A percentile compares a stretch with the other conserved stretches of the same genome.
Evolutionary conservation across 2,888 invertebrate species (phyloP).

Genomic region (Andrena praecox): DNA sequence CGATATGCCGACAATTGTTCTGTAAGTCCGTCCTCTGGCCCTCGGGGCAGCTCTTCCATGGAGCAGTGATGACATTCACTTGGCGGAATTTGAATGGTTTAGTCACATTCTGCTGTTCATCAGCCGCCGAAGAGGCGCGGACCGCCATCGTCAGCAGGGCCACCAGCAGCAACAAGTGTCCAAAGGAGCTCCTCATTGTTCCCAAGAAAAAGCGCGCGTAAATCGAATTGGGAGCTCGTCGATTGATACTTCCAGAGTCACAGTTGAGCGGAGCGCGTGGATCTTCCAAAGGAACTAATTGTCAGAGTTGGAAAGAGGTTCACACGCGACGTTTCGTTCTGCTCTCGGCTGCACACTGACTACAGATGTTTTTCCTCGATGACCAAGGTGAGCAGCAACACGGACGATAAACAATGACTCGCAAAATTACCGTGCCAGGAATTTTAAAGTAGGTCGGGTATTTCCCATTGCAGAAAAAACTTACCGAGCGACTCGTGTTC

Average conservation of each 20-base stretch:
- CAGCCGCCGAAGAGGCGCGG: neutral
- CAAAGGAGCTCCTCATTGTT: slow-evolving; percentile 20
- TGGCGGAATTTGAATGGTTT: neutral
- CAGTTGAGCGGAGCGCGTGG: neutral
- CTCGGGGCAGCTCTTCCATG: neutral
- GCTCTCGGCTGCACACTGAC: neutral
- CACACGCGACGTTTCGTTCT: neutral
- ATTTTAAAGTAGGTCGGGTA: neutral
- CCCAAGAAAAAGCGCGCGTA: neutral
- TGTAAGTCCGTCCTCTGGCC: neutral
- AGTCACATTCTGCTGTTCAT: neutral
- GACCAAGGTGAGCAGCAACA: neutral
- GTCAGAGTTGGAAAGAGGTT: neutral
- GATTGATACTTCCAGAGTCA: neutral
- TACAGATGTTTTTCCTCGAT: neutral
- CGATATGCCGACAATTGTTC: neutral
- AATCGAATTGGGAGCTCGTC: slow-evolving; percentile 4
- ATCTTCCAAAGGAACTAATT: neutral
- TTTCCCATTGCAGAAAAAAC: too few relatives aligned
- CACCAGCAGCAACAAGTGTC: slow-evolving; percentile 46
- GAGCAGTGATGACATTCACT: neutral
- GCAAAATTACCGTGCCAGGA: neutral
- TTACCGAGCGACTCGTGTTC: neutral
- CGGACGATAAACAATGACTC: neutral
- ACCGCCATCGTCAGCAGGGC: slow-evolving; percentile 8